Conservation (phyloP, 2,888 invertebrate species). For the Agrotis clavis region DNA sequence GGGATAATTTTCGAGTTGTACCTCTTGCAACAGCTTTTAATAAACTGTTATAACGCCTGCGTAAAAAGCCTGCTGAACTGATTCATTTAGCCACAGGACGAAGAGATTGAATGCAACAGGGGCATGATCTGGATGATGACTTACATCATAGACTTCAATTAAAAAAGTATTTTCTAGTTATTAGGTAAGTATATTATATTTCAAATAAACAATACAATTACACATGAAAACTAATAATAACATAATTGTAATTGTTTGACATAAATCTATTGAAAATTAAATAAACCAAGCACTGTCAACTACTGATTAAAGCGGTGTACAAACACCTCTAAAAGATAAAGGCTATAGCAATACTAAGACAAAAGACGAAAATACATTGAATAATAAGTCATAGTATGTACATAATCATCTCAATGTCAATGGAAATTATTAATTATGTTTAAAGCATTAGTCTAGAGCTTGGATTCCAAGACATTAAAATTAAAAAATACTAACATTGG, state of each 20-base stretch:
- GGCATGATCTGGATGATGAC: no score
- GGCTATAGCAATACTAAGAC: slow-evolving; percentile 35
- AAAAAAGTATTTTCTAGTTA: slow-evolving; percentile 10
- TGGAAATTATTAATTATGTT: slow-evolving; percentile 12
- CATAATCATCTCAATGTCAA: slow-evolving; percentile 26
- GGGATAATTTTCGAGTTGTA: no score
- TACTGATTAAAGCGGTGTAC: slow-evolving; percentile 49
- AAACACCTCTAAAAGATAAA: slow-evolving; percentile 52
- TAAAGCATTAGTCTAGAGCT: slow-evolving; percentile 32
- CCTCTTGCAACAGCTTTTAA: no score
- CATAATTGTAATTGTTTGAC: slow-evolving; percentile 58
- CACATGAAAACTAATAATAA: slow-evolving; percentile 58
- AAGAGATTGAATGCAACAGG: no score
- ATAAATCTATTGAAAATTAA: slow-evolving; percentile 59
- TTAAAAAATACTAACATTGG: slow-evolving; percentile 15
- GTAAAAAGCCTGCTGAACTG: no score
- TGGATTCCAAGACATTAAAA: slow-evolving; percentile 43
- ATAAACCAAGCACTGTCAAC: slow-evolving; percentile 48
- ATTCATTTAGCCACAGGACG: no score
- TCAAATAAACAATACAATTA: slow-evolving; percentile 62
- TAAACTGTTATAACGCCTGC: no score
- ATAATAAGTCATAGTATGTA: slow-evolving; percentile 36
- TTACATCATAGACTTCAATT: no score
- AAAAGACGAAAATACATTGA: slow-evolving; percentile 23
- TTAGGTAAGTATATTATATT: slow-evolving; percentile 58